These are phyloP conservation scores for Syrrhaptes paradoxus DNA, from an alignment of 2,113 vertebrate species.

Conservation along the genomic window DNA sequence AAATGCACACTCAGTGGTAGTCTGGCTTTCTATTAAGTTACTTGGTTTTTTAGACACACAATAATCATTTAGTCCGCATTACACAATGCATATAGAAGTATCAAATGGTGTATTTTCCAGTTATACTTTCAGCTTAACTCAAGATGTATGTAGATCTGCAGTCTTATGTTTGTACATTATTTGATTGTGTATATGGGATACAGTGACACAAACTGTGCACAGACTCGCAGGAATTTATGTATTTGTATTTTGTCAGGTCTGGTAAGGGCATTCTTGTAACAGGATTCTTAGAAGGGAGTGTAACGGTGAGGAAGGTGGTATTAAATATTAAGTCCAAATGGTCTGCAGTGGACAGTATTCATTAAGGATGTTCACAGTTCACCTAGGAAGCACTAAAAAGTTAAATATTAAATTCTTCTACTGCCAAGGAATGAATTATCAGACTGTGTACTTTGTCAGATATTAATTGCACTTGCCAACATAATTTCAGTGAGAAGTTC, in stretches of 20 bases:
- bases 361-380: background rate
- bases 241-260: background rate
- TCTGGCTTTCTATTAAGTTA: background rate
- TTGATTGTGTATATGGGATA: background rate
- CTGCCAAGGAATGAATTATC: background rate
- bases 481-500: background rate
- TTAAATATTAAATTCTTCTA: background rate
- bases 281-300: background rate
- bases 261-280: background rate
- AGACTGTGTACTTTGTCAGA: background rate
- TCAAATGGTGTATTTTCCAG: background rate
- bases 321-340: background rate
- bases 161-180: background rate
- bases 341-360: background rate
- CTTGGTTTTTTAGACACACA: background rate
- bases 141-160: background rate
- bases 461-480: background rate
- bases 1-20: background rate
- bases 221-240: background rate
- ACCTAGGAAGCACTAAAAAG: background rate
- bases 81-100: background rate
- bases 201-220: background rate
- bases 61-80: background rate
- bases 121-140: background rate
- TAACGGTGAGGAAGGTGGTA: background rate